Base-by-base conservation (phyloP, 2,797 vertebrate species). In the Sternarchorhynchus goeldii region DNA sequence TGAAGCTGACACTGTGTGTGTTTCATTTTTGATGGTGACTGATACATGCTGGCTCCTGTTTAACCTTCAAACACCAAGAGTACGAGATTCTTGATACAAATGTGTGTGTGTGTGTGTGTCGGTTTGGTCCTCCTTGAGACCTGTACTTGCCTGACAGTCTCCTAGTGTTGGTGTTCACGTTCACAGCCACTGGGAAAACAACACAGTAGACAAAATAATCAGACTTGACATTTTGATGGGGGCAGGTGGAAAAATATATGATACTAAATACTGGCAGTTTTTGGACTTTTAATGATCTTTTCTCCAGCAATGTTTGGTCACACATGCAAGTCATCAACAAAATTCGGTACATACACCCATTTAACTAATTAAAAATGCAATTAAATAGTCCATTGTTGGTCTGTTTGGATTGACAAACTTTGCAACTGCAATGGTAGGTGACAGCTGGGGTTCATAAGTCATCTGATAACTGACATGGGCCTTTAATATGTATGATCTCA, bases 111-210 rank as follows among this genome's bases (percentile, higher is more conserved):
- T 69, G 36, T 58, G 41, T 69, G 8, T 58, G 14, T 5, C 10
- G 29, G 63, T 17, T 16, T 31, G 63, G 34, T 36, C 31, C 2
- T 10, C 25, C 73, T 87, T 41, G n/a, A 67, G 21, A 2, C 34
- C n/a, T 41, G 6, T 10, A 32, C 55, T 72, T 79, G 89, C 89
- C 85, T 86, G 78, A 70, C 72, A 83, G 77, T 88, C 73, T 87
- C 75, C 66, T 81, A 64, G 66, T 17, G 70, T 84, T 82, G 60
- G 21, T 79, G 55, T 84, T 82, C 34, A 67, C 34, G 80, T 86
- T 86, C 71, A 77, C 82, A 73, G 57, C 80, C 85, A 85, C 87
- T 90, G 83, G 7, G 87, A 85, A 39, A 25, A 83, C 41, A 77
- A 4, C 32, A 68, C 18, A 45, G 70, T 57, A 68, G 20, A 68